These are phyloP conservation scores for Trachelipus rathkii DNA, from an alignment of 1,140 invertebrate species.

Conservation along the genomic window DNA sequence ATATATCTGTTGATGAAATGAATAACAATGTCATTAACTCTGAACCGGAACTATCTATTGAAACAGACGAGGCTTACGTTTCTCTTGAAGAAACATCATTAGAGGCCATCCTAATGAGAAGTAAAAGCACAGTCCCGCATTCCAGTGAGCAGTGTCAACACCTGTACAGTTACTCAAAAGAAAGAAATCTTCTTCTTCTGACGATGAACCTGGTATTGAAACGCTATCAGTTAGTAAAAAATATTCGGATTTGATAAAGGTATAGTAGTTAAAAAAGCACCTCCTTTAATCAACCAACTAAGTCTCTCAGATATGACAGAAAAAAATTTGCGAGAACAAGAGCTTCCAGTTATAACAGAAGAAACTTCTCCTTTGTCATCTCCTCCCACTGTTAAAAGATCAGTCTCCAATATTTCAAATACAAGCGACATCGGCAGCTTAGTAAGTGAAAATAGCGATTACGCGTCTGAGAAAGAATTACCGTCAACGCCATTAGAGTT, in stretches of 20 bases:
- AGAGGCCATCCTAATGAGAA: conserved; percentile 38
- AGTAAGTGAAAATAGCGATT: conserved; percentile 41
- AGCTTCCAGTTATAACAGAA: background rate
- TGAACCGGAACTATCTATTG: conserved; percentile 17
- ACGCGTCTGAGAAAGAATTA: conserved; percentile 28
- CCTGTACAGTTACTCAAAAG: conserved; percentile 34
- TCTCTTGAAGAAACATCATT: conserved; percentile 40
- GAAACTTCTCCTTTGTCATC: background rate
- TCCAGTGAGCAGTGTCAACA: too few species aligned
- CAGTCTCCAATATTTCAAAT: conserved; percentile 8
- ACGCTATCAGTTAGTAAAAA: background rate
- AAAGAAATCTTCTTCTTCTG: conserved; percentile 30
- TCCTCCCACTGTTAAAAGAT: conserved; percentile 27
- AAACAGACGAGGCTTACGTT: conserved; percentile 43
- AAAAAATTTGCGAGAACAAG: conserved; percentile 22
- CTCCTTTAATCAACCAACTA: background rate
- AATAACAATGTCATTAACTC: background rate
- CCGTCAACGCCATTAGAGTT: background rate
- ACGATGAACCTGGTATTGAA: conserved; percentile 29
- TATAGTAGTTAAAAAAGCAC: background rate
- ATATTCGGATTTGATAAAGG: background rate
- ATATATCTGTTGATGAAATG: background rate
- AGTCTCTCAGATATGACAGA: conserved; percentile 25
- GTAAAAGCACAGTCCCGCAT: conserved; percentile 42
- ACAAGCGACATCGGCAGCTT: conserved; percentile 44